These are phyloP conservation scores for Eurypyga helias DNA, from an alignment of 2,113 vertebrate species.

Conservation along the genomic window DNA sequence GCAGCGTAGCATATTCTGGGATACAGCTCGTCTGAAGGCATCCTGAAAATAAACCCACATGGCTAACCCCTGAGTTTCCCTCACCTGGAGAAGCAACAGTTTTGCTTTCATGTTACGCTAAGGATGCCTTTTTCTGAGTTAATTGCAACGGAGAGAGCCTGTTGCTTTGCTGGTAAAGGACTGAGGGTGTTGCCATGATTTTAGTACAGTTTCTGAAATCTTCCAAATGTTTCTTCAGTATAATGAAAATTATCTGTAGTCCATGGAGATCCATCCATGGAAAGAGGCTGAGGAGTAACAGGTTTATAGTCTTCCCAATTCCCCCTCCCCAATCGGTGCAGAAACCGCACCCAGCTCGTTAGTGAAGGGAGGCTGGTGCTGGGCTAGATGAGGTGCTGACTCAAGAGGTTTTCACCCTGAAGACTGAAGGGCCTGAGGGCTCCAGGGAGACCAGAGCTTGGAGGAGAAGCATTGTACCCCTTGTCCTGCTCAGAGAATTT, in stretches of 20 bases:
- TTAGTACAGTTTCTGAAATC: neutral
- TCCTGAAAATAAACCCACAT: neutral
- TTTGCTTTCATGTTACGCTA: neutral
- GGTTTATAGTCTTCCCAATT: neutral
- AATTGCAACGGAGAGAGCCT: neutral
- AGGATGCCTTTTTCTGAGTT: neutral
- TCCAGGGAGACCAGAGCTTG: neutral
- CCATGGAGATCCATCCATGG: neutral
- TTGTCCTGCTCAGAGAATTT: neutral
- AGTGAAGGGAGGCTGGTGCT: neutral
- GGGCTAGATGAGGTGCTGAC: neutral
- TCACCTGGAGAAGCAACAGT: neutral
- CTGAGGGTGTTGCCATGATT: neutral
- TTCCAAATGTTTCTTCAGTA: neutral
- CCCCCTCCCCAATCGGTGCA: neutral
- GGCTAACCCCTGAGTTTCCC: neutral
- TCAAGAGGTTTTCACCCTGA: neutral
- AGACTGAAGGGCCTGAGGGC: neutral
- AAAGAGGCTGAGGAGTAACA: neutral
- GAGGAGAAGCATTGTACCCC: rapidly evolving
- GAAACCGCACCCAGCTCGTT: neutral
- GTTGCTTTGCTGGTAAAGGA: neutral
- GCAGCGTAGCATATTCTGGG: rapidly evolving
- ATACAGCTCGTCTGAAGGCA: neutral
- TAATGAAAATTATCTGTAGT: neutral